A percentile compares a stretch with the other conserved stretches of the same genome.
Conservation (phyloP, 1,140 invertebrate genomes). For the Atta cephalotes region DNA sequence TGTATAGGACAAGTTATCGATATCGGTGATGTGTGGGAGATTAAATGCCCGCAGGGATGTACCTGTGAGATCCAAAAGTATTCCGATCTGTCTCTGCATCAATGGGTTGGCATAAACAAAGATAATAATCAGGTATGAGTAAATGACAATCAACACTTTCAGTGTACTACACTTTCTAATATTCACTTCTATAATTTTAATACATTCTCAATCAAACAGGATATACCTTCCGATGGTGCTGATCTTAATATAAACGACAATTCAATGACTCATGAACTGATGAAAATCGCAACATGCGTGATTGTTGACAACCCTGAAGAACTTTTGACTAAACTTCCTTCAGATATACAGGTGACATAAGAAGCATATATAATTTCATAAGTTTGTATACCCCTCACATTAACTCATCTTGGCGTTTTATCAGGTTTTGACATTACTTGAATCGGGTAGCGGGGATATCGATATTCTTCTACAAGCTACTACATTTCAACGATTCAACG, state of each 20-base stretch:
- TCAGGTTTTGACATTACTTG: slow-evolving; percentile 86
- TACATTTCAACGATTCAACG: slow-evolving; percentile 86
- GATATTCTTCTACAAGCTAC: slow-evolving; percentile 84
- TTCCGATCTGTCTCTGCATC: slow-evolving; percentile 79
- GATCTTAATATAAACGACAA: slow-evolving; percentile 57
- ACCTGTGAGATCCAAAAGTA: slow-evolving; percentile 81
- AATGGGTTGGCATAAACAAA: slow-evolving; percentile 75
- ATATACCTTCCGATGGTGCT: slow-evolving; percentile 24
- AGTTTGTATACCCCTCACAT: background rate
- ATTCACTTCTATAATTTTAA: slow-evolving; percentile 17
- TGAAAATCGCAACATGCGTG: slow-evolving; percentile 88
- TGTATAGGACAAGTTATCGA: slow-evolving; percentile 77
- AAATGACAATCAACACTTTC: background rate
- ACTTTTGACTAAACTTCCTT: slow-evolving; percentile 85
- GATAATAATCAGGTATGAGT: slow-evolving; percentile 63
- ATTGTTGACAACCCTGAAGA: slow-evolving; percentile 84
- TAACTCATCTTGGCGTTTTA: slow-evolving; percentile 72
- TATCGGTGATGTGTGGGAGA: slow-evolving; percentile 79
- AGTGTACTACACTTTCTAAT: too few species aligned
- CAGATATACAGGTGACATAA: slow-evolving; percentile 86
- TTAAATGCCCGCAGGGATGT: slow-evolving; percentile 80
- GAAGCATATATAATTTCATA: slow-evolving; percentile 13
- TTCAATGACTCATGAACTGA: slow-evolving; percentile 78
- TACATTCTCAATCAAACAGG: slow-evolving; percentile 46
- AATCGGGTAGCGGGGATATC: slow-evolving; percentile 84